Base-by-base conservation (phyloP, 2,797 vertebrate genomes). In the Champsocephalus gunnari region DNA sequence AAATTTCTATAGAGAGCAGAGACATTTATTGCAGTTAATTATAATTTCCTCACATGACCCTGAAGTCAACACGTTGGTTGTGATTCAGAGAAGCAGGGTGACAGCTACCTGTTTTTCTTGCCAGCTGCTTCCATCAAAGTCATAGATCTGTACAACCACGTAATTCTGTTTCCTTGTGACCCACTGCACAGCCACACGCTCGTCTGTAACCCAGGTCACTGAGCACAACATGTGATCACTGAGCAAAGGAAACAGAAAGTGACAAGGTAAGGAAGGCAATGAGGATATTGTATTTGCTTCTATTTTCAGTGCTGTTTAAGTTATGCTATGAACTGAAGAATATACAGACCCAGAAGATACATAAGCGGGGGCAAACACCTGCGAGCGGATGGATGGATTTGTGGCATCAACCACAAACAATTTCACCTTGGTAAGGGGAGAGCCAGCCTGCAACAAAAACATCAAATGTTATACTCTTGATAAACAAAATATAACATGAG, bases 171-270 rank as follows among this genome's bases (percentile, higher is more conserved):
- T 94, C 83, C 98, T 96, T 32, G 94, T 96, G 70, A 97, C 85
- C 98, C 98, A 99, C 79, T 99, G 98, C 78, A 99, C 95, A 63
- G 97, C 96, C 57, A 99, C 34, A 59, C 98, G 95, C 16, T 93
- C 87, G 51, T 98, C 97, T 44, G 96, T 97, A 51, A 96, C 94
- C 97, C 98, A 99, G 12, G 96, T 98, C 88, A 99, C 95, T 86
- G 96, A 97, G 88, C 95, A 96, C 91, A 99, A 92, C 90, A 98
- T 97, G 92, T 99, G 94, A 88, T 99, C 98, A 75, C 98, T 99
- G 91, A 66, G 86, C 85, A 85, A 81, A 88, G 53, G 60, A 58
- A 57, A 95, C 64, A 88, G 57, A 80, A 89, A 87, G 83, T 79
- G 86, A 91, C 88, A 91, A 53, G 84, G 61, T 71, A 21, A 73